Percentiles rank a stretch among this genome's conserved stretches.
phyloP scores from a whole-genome alignment of 1,140 invertebrate species.

The Cotesia typhae region DNA sequence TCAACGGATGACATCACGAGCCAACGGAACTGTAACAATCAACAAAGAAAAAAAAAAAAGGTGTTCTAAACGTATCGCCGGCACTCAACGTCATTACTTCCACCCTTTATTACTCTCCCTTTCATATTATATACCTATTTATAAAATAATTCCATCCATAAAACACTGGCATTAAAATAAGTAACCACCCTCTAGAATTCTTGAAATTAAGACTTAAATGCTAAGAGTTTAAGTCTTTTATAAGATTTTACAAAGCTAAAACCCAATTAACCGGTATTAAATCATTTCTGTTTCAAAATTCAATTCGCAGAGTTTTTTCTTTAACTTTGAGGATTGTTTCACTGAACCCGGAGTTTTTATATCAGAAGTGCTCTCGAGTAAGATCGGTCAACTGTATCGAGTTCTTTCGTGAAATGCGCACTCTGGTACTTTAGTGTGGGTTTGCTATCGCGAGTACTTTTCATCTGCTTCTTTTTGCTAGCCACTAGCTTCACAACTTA shows the following conservation, averaged over 20 bases:
- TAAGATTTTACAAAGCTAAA: too few species aligned
- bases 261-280: too few species aligned
- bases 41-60: constrained; percentile 11
- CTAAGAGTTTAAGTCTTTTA: too few species aligned
- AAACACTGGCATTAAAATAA: too few species aligned
- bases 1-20: constrained; percentile 10
- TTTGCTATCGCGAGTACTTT: neutral
- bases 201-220: too few species aligned
- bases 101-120: neutral
- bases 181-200: too few species aligned
- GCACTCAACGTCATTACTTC: constrained; percentile 12
- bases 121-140: neutral
- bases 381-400: constrained; percentile 2
- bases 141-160: neutral
- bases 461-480: neutral
- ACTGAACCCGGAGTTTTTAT: too few species aligned
- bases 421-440: neutral
- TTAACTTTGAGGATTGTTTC: too few species aligned
- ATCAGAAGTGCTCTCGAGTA: neutral
- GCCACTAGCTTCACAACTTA: neutral
- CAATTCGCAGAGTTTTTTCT: too few species aligned
- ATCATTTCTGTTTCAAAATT: too few species aligned
- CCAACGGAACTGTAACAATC: constrained; percentile 14
- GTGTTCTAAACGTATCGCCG: neutral
- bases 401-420: constrained; percentile 3